Percentiles rank a stretch among this genome's conserved stretches.
phyloP scores from a whole-genome alignment of 1,140 invertebrate species.

The Trypoxylus dichotomus region DNA sequence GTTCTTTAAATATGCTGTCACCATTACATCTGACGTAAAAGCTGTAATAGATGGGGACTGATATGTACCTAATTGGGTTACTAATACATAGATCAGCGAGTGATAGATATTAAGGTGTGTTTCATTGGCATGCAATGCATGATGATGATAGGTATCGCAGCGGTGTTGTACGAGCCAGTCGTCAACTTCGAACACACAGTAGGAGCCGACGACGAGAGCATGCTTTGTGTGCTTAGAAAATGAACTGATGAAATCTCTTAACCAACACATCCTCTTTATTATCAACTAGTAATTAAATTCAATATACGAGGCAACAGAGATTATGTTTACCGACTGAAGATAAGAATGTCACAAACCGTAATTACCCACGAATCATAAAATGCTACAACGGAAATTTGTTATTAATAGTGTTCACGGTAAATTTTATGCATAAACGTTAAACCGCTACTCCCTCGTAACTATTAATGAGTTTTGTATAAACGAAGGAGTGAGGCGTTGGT shows the following conservation, averaged over 20 bases:
- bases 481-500: not conserved
- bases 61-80: not conserved
- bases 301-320: not conserved
- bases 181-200: not conserved
- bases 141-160: not conserved
- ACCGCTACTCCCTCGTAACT: not conserved
- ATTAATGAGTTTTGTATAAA: not conserved
- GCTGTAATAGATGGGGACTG: not conserved
- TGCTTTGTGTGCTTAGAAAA: not conserved
- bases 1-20: not conserved
- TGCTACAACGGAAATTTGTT: conserved; percentile 1
- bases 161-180: not conserved
- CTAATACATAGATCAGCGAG: not conserved
- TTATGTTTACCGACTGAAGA: not conserved
- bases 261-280: conserved; percentile 22
- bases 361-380: conserved; percentile 2
- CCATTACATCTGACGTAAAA: not conserved
- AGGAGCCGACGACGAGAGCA: not conserved
- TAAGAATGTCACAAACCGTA: not conserved
- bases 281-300: conserved; percentile 20
- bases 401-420: not conserved
- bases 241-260: conserved; percentile 2
- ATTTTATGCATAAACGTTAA: not conserved
- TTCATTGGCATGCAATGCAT: not conserved
- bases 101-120: conserved; percentile 13